These are phyloP conservation scores for Gryllus bimaculatus DNA, from an alignment of 1,140 invertebrate species.

Conservation along the genomic window DNA sequence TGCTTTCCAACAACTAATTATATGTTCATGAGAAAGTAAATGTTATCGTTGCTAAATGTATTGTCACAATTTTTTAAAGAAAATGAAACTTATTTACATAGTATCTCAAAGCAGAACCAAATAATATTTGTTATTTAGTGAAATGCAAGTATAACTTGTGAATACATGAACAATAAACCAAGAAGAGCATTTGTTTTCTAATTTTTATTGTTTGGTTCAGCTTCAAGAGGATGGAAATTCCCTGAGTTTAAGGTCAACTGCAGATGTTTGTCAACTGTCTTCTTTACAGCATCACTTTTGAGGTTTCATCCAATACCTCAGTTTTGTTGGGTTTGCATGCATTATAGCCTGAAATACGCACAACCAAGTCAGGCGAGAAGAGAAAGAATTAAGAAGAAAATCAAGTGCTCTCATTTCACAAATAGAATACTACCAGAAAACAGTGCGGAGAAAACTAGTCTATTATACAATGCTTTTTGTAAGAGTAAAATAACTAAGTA, in stretches of 20 bases:
- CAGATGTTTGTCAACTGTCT: not conserved
- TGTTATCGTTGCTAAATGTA: not conserved
- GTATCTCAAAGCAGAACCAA: too few relatives aligned
- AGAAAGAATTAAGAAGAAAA: not conserved
- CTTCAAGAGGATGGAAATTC: not conserved
- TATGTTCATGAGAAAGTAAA: not conserved
- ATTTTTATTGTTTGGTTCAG: not conserved
- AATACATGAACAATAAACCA: not conserved
- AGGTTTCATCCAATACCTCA: constrained; percentile 22
- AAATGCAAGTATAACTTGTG: too few relatives aligned
- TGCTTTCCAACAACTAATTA: not conserved
- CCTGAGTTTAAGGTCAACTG: not conserved
- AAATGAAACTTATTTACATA: not conserved
- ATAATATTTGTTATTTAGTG: too few relatives aligned
- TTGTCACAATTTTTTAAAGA: not conserved
- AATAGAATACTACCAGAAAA: too few relatives aligned
- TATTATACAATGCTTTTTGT: too few relatives aligned
- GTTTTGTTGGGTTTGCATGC: constrained; percentile 23
- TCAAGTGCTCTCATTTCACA: not conserved
- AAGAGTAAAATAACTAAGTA: too few relatives aligned
- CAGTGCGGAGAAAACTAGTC: too few relatives aligned
- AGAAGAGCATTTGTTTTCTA: not conserved
- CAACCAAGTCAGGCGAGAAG: not conserved
- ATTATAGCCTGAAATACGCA: constrained; percentile 23
- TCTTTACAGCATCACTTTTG: constrained; percentile 20